Conservation (phyloP, 92 coral and sea anemone genomes). For the Palythoa caribaeorum region DNA sequence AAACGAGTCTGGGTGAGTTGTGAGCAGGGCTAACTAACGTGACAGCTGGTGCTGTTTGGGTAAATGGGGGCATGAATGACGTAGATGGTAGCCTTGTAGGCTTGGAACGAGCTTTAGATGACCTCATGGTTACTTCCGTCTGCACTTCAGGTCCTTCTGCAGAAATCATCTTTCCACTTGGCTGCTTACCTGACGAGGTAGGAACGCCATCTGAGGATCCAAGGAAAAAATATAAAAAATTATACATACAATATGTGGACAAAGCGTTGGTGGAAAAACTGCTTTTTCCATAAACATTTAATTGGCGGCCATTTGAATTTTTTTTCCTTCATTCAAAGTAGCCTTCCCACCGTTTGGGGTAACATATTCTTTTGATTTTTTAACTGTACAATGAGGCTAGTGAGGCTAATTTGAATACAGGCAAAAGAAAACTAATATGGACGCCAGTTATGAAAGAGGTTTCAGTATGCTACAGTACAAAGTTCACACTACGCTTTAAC, state of each 20-base stretch:
- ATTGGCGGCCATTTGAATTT: too few species aligned
- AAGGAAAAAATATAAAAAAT: neutral
- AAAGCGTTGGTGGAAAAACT: neutral
- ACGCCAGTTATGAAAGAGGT: too few species aligned
- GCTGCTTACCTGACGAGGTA: neutral
- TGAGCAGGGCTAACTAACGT: slow-evolving; percentile 80
- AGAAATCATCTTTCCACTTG: slow-evolving; percentile 11
- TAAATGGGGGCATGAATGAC: slow-evolving; percentile 60
- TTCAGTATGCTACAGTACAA: too few species aligned
- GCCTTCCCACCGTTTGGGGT: too few species aligned
- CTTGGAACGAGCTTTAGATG: slow-evolving; percentile 29
- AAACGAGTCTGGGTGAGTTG: slow-evolving; percentile 78
- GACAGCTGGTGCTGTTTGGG: slow-evolving; percentile 65
- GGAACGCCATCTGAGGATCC: slow-evolving; percentile 22
- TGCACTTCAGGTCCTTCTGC: neutral
- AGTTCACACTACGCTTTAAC: too few species aligned
- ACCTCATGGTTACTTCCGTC: slow-evolving; percentile 14
- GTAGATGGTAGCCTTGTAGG: slow-evolving; percentile 55
- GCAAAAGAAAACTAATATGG: too few species aligned
- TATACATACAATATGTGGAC: neutral
- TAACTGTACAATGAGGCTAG: too few species aligned
- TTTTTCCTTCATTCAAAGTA: too few species aligned
- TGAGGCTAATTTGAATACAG: too few species aligned
- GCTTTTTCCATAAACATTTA: too few species aligned
- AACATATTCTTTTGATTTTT: too few species aligned